A percentile compares a stretch with the other conserved stretches of the same genome.
phyloP scores from a whole-genome alignment of 1,140 invertebrate genomes.

The Drosophila lacertosa region DNA sequence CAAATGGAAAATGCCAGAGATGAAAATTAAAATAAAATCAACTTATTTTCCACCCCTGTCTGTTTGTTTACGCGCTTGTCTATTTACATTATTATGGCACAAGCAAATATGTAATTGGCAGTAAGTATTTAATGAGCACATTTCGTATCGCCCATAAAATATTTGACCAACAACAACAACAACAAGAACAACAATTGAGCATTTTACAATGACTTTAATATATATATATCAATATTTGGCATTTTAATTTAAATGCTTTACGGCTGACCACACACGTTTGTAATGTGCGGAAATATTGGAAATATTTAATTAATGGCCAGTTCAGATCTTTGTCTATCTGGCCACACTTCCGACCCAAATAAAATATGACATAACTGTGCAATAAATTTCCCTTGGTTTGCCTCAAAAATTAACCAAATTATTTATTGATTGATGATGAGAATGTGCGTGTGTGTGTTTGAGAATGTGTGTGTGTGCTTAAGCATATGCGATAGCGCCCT shows the following conservation, averaged over 20 bases:
- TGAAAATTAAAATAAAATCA: neutral
- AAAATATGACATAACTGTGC: neutral
- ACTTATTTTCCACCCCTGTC: neutral
- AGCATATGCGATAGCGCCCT: neutral
- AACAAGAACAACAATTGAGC: slow-evolving; percentile 3
- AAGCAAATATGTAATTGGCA: slow-evolving; percentile 51
- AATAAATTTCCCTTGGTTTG: neutral
- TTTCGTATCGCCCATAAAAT: slow-evolving; percentile 42
- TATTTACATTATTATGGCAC: slow-evolving; percentile 14
- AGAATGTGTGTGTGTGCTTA: too few species aligned
- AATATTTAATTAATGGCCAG: slow-evolving; percentile 36
- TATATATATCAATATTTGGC: slow-evolving; percentile 22
- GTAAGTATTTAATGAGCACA: slow-evolving; percentile 50
- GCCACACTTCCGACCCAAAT: neutral
- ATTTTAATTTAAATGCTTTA: slow-evolving; percentile 43
- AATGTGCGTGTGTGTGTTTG: neutral
- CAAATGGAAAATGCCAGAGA: neutral
- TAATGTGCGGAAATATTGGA: slow-evolving; percentile 24
- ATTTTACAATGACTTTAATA: slow-evolving; percentile 18
- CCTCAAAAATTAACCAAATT: slow-evolving; percentile 9
- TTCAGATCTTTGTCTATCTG: neutral
- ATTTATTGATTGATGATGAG: slow-evolving; percentile 23
- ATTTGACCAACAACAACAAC: slow-evolving; percentile 34
- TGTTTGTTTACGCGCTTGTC: slow-evolving; percentile 9
- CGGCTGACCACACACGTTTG: slow-evolving; percentile 25